Evolutionary conservation across 2,888 invertebrate species (phyloP).

Genomic region (Tinea pellionella): DNA sequence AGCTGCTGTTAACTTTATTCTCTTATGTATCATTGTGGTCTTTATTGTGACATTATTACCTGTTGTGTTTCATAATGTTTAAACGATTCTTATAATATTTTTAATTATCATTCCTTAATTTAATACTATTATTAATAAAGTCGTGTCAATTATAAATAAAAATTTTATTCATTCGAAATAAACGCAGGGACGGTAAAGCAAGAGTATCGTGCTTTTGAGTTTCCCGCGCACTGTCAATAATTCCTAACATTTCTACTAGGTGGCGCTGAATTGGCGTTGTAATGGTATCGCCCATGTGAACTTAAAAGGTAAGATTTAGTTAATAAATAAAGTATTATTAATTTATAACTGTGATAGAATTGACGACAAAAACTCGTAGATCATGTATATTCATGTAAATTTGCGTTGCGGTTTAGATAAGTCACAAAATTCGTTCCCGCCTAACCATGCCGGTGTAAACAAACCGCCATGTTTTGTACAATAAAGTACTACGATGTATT

Average conservation of each 20-base stretch:
- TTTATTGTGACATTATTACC: neutral
- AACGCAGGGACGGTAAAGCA: neutral
- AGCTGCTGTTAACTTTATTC: neutral
- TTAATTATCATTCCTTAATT: too few relatives aligned
- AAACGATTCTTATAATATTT: too few relatives aligned
- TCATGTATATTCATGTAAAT: neutral
- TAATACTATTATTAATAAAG: neutral
- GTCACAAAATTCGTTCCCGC: conserved; percentile 47
- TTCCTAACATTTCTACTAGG: conserved; percentile 17
- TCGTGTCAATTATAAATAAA: neutral
- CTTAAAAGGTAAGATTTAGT: neutral
- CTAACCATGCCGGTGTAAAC: conserved; percentile 70
- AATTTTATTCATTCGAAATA: neutral
- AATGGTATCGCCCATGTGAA: conserved; percentile 55
- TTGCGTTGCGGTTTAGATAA: neutral
- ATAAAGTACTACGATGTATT: conserved; percentile 24
- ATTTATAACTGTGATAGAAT: neutral
- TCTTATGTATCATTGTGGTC: neutral
- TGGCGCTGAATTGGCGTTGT: conserved; percentile 20
- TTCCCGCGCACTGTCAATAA: conserved; percentile 40
- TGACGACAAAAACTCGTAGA: neutral
- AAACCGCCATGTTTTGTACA: conserved; percentile 67
- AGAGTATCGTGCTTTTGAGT: conserved; percentile 17
- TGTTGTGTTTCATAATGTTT: neutral
- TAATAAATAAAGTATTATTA: neutral